Evolutionary conservation across 2,888 invertebrate genomes (phyloP), one percentile per base, ranked within the genome.

Genomic region (Phortica okadai): DNA sequence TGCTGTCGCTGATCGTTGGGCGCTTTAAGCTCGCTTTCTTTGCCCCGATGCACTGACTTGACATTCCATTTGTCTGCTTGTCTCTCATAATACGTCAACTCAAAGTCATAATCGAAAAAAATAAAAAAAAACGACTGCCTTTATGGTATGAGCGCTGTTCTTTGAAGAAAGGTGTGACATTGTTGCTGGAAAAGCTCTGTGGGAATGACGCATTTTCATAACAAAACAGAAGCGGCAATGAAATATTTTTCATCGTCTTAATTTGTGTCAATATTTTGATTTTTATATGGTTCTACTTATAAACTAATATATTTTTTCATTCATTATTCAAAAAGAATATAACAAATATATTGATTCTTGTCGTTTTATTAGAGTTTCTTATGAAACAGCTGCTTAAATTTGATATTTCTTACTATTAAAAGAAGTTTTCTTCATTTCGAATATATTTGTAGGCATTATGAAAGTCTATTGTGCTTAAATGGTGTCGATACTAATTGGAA

Each of bases 251-350:
- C 21, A 50, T 54, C 25, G 41, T 56, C 81, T 83, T 79, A 81
- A 82, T 83, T 81, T 86, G 82, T 84, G 79, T 83, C 86, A 88
- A 88, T 87, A 87, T 88, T 87, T 84, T 45, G 87, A 88, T 87
- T 83, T 88, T 86, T 87, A 86, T 86, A 74, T 45, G 59, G 45
- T 41, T 50, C 45, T 45, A 16, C 42, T 44, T 14, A 56, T n/a
- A 56, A 56, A 21, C 0, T 21, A 21, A 59, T 21, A 25, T 16
- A 59, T 7, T 62, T 62, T 62, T 50, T 14, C 14, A 3, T 6
- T 6, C 50, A 50, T 50, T 8, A 8, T 50, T 6, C 14, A 50
- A 8, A 11, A 6, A 50, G 50, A 6, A 50, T 50, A 50, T 14
- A 50, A 2, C 50, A 14, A 50, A 50, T 50, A 50, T 11, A 2